A percentile compares a stretch with the other conserved stretches of the same genome.
phyloP scores from a whole-genome alignment of 2,113 vertebrate species.

The Microcebus tavaratra region DNA sequence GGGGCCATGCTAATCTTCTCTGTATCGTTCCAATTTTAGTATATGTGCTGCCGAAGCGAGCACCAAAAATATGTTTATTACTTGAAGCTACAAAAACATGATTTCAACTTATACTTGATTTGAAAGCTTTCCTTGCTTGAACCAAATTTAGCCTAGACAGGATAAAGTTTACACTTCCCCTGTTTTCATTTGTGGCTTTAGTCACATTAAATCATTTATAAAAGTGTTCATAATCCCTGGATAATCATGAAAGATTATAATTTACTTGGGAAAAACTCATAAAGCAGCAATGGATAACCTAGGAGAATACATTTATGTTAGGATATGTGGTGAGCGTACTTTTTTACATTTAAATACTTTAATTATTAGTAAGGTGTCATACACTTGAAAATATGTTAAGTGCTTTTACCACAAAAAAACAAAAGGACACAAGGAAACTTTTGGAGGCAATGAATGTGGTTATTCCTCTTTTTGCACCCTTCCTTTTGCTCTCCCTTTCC shows the following conservation, averaged over 20 bases:
- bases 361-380: too few species aligned
- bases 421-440: background rate
- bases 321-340: background rate
- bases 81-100: background rate
- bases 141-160: background rate
- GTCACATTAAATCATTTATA: background rate
- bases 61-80: too few species aligned
- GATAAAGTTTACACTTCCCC: background rate
- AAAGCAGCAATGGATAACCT: background rate
- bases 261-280: background rate
- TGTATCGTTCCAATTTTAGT: too few species aligned
- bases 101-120: background rate
- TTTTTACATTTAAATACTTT: background rate
- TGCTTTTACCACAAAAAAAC: background rate
- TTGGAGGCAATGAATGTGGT: background rate
- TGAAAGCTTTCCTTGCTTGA: background rate
- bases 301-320: background rate
- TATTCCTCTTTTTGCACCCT: background rate
- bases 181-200: background rate
- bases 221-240: background rate
- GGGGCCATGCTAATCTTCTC: too few species aligned
- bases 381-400: background rate
- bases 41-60: too few species aligned
- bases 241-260: background rate
- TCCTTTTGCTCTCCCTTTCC: too few species aligned